Percentiles rank a stretch among this genome's conserved stretches.
Conservation (phyloP, 2,888 invertebrate genomes). For the Lasioglossum pauxillum region DNA sequence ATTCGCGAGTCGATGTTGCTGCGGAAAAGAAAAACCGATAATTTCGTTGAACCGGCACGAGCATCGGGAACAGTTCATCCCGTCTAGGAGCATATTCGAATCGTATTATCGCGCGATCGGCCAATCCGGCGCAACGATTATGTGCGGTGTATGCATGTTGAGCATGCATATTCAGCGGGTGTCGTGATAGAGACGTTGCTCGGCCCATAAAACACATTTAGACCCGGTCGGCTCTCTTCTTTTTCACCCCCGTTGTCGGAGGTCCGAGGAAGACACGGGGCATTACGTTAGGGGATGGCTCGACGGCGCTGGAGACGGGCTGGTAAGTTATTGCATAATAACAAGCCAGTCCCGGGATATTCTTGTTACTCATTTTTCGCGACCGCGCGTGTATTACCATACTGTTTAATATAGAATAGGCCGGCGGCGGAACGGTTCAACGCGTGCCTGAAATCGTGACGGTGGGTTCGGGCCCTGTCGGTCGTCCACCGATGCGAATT, state of each 20-base stretch:
- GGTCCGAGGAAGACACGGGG: slow-evolving; percentile 52
- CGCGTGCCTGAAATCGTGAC: slow-evolving; percentile 44
- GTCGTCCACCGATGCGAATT: slow-evolving; percentile 22
- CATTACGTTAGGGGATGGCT: slow-evolving; percentile 27
- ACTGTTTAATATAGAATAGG: slow-evolving; percentile 82
- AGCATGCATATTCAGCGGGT: slow-evolving; percentile 79
- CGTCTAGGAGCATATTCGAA: slow-evolving; percentile 25
- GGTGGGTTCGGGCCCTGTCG: slow-evolving; percentile 38
- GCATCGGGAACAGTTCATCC: not conserved
- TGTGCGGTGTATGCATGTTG: slow-evolving; percentile 73
- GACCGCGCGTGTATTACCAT: slow-evolving; percentile 79
- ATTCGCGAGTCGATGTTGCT: not conserved
- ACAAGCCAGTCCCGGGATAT: slow-evolving; percentile 77
- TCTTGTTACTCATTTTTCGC: slow-evolving; percentile 80
- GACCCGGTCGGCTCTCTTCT: slow-evolving; percentile 56
- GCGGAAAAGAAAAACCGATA: not conserved
- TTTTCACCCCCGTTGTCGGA: slow-evolving; percentile 19
- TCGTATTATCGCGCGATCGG: slow-evolving; percentile 70
- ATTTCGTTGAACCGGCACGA: not conserved
- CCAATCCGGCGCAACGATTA: slow-evolving; percentile 65
- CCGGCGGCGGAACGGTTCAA: slow-evolving; percentile 27
- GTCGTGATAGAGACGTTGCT: slow-evolving; percentile 82
- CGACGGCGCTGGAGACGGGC: slow-evolving; percentile 26
- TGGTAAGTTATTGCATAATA: slow-evolving; percentile 82
- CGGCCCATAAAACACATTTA: slow-evolving; percentile 80